These are phyloP conservation scores for Malurus melanocephalus DNA, from an alignment of 2,113 vertebrate genomes.

Conservation along the genomic window DNA sequence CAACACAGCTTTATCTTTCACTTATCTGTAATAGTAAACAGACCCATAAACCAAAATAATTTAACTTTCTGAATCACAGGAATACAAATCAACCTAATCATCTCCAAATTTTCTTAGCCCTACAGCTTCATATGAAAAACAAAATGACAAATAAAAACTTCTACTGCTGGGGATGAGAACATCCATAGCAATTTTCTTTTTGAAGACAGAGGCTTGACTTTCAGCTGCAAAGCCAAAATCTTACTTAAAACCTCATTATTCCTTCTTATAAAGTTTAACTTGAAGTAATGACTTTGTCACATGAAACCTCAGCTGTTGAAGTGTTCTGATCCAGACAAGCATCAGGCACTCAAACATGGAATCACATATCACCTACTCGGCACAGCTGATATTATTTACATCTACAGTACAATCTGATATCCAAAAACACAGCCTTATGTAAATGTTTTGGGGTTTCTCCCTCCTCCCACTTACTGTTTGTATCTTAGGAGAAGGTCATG, in stretches of 20 bases:
- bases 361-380: conserved; percentile 54
- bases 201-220: background rate
- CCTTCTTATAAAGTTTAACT: background rate
- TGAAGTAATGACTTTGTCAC: background rate
- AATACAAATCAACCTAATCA: background rate
- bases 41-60: background rate
- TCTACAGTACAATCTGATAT: conserved; percentile 3
- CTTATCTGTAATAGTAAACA: background rate
- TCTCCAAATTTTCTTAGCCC: background rate
- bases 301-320: conserved; percentile 38
- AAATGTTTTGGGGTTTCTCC: conserved; percentile 22
- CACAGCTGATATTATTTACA: conserved; percentile 1
- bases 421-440: background rate
- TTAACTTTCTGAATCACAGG: background rate
- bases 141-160: background rate
- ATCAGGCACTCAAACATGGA: conserved; percentile 4
- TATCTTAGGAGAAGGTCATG: background rate
- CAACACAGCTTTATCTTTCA: background rate
- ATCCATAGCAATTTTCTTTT: background rate
- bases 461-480: background rate
- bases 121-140: background rate
- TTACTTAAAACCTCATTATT: conserved; percentile 3
- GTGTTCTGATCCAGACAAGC: conserved; percentile 24
- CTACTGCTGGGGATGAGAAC: background rate
- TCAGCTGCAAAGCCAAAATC: background rate